Conservation (phyloP, 2,113 vertebrate genomes). For the Leuciscus idus region DNA sequence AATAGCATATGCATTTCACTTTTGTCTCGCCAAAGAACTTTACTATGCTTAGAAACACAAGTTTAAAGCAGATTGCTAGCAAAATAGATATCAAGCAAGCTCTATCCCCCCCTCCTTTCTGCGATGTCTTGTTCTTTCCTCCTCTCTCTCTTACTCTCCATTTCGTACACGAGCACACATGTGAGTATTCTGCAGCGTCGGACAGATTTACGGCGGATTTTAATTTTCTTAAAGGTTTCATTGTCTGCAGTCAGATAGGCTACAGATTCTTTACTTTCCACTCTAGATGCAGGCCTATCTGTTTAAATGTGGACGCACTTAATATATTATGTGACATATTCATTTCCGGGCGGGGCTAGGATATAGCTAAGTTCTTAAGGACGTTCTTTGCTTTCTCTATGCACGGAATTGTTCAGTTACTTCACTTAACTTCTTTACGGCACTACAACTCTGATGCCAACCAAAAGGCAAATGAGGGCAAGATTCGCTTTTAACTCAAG, state of each 20-base stretch:
- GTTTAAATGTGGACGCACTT: slow-evolving; percentile 66
- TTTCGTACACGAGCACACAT: slow-evolving; percentile 44
- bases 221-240: slow-evolving; percentile 72
- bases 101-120: slow-evolving; percentile 46
- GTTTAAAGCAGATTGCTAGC: slow-evolving; percentile 4
- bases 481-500: neutral
- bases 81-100: slow-evolving; percentile 43
- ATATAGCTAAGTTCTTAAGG: neutral
- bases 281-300: slow-evolving; percentile 66
- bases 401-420: neutral
- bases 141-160: slow-evolving; percentile 18
- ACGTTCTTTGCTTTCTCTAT: neutral
- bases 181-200: neutral
- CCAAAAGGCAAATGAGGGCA: slow-evolving; percentile 3
- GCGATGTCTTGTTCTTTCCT: slow-evolving; percentile 45
- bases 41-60: neutral
- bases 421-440: neutral
- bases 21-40: no score
- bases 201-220: slow-evolving; percentile 76
- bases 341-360: slow-evolving; percentile 25
- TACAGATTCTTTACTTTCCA: slow-evolving; percentile 65
- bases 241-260: slow-evolving; percentile 68
- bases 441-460: neutral
- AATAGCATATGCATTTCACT: neutral
- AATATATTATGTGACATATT: slow-evolving; percentile 57